Evolutionary conservation across 2,888 invertebrate species (phyloP), one percentile per base, ranked within the genome.

Genomic region (Euplagia quadripunctaria): DNA sequence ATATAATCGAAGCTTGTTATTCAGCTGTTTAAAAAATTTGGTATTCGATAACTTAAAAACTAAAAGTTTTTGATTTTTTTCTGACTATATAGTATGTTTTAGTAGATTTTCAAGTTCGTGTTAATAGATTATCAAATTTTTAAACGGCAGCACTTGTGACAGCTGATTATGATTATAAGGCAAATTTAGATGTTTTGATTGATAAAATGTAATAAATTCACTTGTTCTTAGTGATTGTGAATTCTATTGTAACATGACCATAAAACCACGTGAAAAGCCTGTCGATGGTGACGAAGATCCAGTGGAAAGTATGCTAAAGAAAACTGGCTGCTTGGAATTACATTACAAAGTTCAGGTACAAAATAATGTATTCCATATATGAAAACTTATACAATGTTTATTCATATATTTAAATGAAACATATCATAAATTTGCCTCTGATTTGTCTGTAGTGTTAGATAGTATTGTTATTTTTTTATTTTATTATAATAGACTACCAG

Each of bases 301-400:
- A 0, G 97, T 99, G 0, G 99, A 99, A 86, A 96, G 96, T 77
- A 98, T 99, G 98, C 93, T 99, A 17, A 98, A 98, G 88, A 98
- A 97, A 94, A 98, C 99, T 42, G 99, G 99, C 11, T 99, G 99
- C 90, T 96, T 98, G 71, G 97, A 99, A 83, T 94, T 98, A 74
- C 99, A 99, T 95, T 98, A 98, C 88, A 97, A 98, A 96, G 98
- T 99, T 61, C 98, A 98, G 97, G 98, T 98, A 94, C 16, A 8
- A 31, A 14, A 42, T 41, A 12, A 8, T 64, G 4, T 41, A 31
- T 12, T 16, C 41, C 9, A 8, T 9, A 55, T 11, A 17, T 41
- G 11, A 17, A 42, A n/a, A 55, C n/a, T 52, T 42, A 12, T 46
- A 64, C 11, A n/a, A 42, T 46, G 17, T 4, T 43, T 43, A 64